phyloP scores from a whole-genome alignment of 2,113 vertebrate genomes.

The Turnix velox region DNA sequence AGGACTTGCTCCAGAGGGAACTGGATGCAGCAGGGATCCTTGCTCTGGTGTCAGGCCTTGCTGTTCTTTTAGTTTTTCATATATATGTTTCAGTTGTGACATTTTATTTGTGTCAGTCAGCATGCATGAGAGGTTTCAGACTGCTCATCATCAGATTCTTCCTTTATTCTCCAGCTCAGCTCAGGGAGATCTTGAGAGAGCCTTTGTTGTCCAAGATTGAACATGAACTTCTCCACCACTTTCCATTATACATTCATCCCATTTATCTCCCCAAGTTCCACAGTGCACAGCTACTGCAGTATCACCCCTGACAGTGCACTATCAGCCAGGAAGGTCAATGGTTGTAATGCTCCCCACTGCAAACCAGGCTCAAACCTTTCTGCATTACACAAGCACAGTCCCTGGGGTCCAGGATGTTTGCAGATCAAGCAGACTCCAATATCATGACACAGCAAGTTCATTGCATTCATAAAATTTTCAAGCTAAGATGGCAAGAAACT shows the following conservation, averaged over 20 bases:
- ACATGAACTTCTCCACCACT: neutral
- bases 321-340: neutral
- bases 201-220: neutral
- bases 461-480: neutral
- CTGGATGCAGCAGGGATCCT: neutral
- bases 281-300: neutral
- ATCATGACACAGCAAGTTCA: neutral
- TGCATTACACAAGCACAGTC: neutral
- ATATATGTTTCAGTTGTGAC: slow-evolving; percentile 49
- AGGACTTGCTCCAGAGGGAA: neutral
- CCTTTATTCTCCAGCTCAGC: neutral
- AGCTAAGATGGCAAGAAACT: neutral
- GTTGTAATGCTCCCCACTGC: neutral
- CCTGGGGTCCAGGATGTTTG: neutral
- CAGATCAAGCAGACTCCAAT: neutral
- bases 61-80: slow-evolving; percentile 50
- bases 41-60: neutral
- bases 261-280: neutral
- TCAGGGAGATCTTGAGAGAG: neutral
- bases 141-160: slow-evolving; percentile 3
- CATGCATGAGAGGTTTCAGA: slow-evolving; percentile 38
- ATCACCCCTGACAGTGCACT: neutral
- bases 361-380: neutral
- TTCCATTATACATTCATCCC: neutral
- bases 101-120: slow-evolving; percentile 54